Base-by-base conservation (phyloP, 2,888 invertebrate species). In the Drosophila neonasuta region DNA sequence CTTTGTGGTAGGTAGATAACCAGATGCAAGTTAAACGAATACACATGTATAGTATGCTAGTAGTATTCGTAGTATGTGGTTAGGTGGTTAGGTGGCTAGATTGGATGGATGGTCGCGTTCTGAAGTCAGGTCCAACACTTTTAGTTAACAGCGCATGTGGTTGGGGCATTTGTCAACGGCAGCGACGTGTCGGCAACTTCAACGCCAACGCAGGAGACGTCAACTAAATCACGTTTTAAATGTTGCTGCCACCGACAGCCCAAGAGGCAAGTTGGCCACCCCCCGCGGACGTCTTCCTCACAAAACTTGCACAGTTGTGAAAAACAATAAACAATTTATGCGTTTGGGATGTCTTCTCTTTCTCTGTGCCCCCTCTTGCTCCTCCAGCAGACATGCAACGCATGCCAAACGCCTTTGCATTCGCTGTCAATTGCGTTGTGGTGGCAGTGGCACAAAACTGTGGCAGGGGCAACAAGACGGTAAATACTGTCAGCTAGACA, bases 291-390 rank as follows among this genome's bases (percentile, higher is more conserved):
- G 13, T 36, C 17, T 58, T 58, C 65, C 64, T 74, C 73, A 68
- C 72, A 13, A 17, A 68, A 68, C 58, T 68, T n/a, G 39, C 11
- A 45, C 36, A 56, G 51, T 56, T 70, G 61, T 55, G 50, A 66
- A 74, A 80, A 77, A 68, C 82, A 63, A 83, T 86, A 86, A 83
- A 76, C 77, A 79, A 83, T 83, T 86, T 83, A 83, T 83, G 82
- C 71, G 77, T 79, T 82, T 81, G 82, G 82, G 86, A 81, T 81
- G 84, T 83, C 71, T 64, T 39, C 59, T 52, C 44, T 45, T 17
- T 41, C 51, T 39, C 55, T 52, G 39, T 17, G n/a, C 11, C 17
- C n/a, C n/a, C 49, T n/a, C 24, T 48, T 39, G 45, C 24, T 42
- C n/a, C 24, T 10, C 39, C 46, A 52, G 54, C 71, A 69, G 39